Evolutionary conservation across 2,888 invertebrate species (phyloP), one percentile per base, ranked within the genome.

Genomic region (Crocallis elinguaria): DNA sequence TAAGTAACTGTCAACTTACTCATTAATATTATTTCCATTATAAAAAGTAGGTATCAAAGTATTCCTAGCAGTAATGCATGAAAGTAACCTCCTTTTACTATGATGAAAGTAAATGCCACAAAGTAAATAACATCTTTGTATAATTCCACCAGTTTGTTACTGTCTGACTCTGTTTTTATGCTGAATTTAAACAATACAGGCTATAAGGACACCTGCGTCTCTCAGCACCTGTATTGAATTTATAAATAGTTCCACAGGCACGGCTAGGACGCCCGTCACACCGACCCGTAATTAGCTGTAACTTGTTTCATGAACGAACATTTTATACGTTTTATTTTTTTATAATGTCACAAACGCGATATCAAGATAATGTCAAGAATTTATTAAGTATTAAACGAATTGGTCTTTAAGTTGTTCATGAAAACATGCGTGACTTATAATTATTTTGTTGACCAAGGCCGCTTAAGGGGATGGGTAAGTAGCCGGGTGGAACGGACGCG

Each of bases 151-250:
- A 29, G 12, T 29, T 54, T 54, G 56, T 57, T 60, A 54, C 48
- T 46, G 58, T 56, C 61, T 46, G 60, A 64, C 67, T 73, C 73
- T 80, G 73, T 87, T 85, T 83, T 87, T 85, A 86, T 87, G 83
- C 82, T 81, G 80, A 84, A 77, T 84, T 79, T 80, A 85, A 80
- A 82, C 78, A 75, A 72, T 79, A 82, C 82, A 77, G 75, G 82
- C 84, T 81, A 82, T 83, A 81, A 80, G 71, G 75, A 79, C 88
- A 88, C 85, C 88, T 88, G 88, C 86, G 73, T 69, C 71, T 67
- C 61, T n/a, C 54, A 58, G 71, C 86, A 87, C 88, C 87, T 88
- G 87, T 80, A 72, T 77, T 67, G 87, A 85, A 87, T 88, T 82
- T 76, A 79, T 85, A 86, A 86, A 85, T 84, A 85, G 79, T 72